These are phyloP conservation scores for Anorthoa munda DNA, from an alignment of 2,888 invertebrate genomes.

Conservation along the genomic window DNA sequence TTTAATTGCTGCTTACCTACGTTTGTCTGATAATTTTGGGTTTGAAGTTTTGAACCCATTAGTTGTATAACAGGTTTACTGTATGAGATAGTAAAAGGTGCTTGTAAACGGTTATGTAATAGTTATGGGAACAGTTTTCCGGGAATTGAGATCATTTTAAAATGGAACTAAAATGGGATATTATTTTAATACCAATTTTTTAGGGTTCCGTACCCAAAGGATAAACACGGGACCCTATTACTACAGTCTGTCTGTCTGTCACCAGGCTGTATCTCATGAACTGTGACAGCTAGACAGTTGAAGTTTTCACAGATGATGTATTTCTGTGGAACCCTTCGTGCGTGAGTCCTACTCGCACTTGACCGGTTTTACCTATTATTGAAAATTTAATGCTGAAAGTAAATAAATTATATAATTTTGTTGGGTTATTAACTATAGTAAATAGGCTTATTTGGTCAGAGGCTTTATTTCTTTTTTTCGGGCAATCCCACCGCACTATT, in stretches of 20 bases:
- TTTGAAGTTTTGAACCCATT: not conserved
- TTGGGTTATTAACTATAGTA: not conserved
- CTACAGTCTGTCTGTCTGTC: too few species aligned
- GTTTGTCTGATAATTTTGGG: constrained; percentile 31
- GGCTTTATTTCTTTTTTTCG: too few species aligned
- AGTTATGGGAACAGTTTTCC: not conserved
- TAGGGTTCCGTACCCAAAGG: too few species aligned
- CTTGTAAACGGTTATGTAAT: not conserved
- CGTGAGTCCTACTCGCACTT: too few species aligned
- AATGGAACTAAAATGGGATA: not conserved
- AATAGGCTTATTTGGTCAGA: too few species aligned
- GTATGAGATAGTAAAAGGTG: constrained; percentile 9
- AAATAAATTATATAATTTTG: not conserved
- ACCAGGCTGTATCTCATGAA: too few species aligned
- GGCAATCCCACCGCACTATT: too few species aligned
- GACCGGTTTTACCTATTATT: too few species aligned
- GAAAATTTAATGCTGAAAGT: not conserved
- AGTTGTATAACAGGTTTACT: constrained; percentile 31
- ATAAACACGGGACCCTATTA: too few species aligned
- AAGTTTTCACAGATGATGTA: too few species aligned
- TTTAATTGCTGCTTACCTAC: constrained; percentile 14
- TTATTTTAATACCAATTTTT: not conserved
- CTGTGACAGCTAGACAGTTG: too few species aligned
- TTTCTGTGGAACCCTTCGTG: too few species aligned
- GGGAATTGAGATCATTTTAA: not conserved